These are phyloP conservation scores for Phenganax stokvisi DNA, from an alignment of 92 coral and sea anemone genomes.

Conservation along the genomic window DNA sequence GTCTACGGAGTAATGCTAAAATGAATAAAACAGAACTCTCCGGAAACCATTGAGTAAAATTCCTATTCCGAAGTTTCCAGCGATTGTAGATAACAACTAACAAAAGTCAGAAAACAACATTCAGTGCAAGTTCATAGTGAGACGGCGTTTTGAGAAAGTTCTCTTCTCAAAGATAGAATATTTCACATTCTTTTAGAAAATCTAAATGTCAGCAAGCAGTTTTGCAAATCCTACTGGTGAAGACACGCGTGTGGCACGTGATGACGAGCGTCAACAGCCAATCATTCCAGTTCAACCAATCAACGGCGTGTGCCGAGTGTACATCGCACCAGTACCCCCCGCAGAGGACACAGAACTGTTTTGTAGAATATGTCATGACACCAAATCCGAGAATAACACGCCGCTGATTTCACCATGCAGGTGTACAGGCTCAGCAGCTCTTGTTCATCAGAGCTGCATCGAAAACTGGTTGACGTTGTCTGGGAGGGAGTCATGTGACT, in stretches of 20 bases:
- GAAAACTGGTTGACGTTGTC: conserved; percentile 38
- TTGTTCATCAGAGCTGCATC: conserved; percentile 28
- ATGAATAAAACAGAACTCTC: too few relatives aligned
- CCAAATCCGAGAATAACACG: conserved; percentile 27
- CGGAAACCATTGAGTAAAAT: too few relatives aligned
- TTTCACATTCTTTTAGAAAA: too few relatives aligned
- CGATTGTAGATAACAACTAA: too few relatives aligned
- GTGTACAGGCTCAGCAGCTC: conserved; percentile 36
- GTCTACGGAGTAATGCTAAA: too few relatives aligned
- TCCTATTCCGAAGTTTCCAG: too few relatives aligned
- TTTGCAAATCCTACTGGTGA: conserved; percentile 10
- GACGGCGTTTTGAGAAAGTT: too few relatives aligned
- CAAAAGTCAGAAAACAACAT: too few relatives aligned
- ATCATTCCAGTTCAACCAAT: conserved; percentile 17
- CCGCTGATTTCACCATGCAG: conserved; percentile 39
- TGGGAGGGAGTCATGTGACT: conserved; percentile 30
- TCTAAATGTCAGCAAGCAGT: conserved; percentile 3
- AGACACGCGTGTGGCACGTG: conserved; percentile 34
- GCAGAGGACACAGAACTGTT: conserved; percentile 19
- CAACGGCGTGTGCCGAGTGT: conserved; percentile 37
- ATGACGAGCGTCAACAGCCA: conserved; percentile 28
- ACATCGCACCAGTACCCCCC: conserved; percentile 30
- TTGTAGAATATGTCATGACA: conserved; percentile 38
- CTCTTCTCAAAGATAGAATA: too few relatives aligned
- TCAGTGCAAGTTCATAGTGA: too few relatives aligned